These are phyloP conservation scores for Podarcis cretensis DNA, from an alignment of 2,113 vertebrate genomes.

Conservation along the genomic window DNA sequence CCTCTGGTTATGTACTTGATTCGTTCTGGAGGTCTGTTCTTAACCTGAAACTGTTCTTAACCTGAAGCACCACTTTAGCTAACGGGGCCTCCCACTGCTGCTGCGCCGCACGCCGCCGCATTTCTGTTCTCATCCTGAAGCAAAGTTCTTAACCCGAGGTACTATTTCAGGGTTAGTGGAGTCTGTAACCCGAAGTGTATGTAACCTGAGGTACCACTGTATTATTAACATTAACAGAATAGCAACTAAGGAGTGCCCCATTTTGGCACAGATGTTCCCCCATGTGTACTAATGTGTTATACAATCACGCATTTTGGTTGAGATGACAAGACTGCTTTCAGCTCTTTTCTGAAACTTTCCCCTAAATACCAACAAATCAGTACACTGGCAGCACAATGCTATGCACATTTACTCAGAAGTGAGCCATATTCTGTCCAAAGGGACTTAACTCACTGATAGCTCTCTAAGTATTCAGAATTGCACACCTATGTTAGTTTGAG, in stretches of 20 bases:
- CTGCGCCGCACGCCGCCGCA: too few relatives aligned
- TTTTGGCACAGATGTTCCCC: too few relatives aligned
- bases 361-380: neutral
- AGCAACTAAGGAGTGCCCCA: neutral
- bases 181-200: too few relatives aligned
- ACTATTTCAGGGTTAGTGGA: too few relatives aligned
- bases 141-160: too few relatives aligned
- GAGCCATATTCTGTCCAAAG: neutral
- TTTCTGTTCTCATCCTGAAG: too few relatives aligned
- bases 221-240: neutral
- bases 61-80: too few relatives aligned
- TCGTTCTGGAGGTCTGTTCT: too few relatives aligned
- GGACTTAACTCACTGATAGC: neutral
- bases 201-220: too few relatives aligned
- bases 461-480: neutral
- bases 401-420: neutral
- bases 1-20: too few relatives aligned
- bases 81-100: too few relatives aligned
- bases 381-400: neutral
- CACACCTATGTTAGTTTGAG: neutral
- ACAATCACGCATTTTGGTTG: neutral
- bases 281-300: neutral
- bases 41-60: too few relatives aligned
- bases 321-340: slow-evolving; percentile 5
- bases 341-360: slow-evolving; percentile 5